These are phyloP conservation scores for Caranx melampygus DNA, from an alignment of 2,113 vertebrate genomes.

Conservation along the genomic window DNA sequence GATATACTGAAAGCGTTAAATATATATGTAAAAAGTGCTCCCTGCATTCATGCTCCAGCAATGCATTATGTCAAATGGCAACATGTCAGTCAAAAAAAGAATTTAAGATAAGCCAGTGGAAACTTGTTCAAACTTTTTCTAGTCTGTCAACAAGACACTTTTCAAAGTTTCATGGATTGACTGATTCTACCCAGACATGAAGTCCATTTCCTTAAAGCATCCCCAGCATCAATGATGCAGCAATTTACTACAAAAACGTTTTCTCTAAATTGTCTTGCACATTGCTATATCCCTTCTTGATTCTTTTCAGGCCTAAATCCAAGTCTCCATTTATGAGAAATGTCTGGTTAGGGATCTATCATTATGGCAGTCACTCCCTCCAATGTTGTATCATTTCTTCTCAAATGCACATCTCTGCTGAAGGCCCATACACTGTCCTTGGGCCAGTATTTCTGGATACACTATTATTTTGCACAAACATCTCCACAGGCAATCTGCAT, in stretches of 20 bases:
- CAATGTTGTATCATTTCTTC: constrained; percentile 77
- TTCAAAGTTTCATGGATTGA: constrained; percentile 40
- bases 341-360: constrained; percentile 79
- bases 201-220: constrained; percentile 71
- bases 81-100: constrained; percentile 50
- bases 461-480: constrained; percentile 79
- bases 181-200: constrained; percentile 56
- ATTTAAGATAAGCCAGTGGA: constrained; percentile 24
- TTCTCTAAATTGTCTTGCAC: constrained; percentile 70
- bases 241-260: constrained; percentile 70
- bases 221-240: constrained; percentile 47
- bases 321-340: constrained; percentile 81
- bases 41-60: constrained; percentile 43
- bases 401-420: constrained; percentile 71
- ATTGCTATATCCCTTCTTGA: constrained; percentile 48
- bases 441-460: constrained; percentile 62
- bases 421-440: constrained; percentile 50
- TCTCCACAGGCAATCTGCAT: constrained; percentile 84
- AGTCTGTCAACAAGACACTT: constrained; percentile 19
- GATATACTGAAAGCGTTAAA: constrained; percentile 50
- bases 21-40: constrained; percentile 55
- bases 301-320: constrained; percentile 67
- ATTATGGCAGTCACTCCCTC: constrained; percentile 80
- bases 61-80: constrained; percentile 45
- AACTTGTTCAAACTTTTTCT: constrained; percentile 36